Percentiles rank a stretch among this genome's conserved stretches.
These are phyloP conservation scores for Protosalanx chinensis DNA, from an alignment of 2,797 vertebrate species.

Conservation along the genomic window DNA sequence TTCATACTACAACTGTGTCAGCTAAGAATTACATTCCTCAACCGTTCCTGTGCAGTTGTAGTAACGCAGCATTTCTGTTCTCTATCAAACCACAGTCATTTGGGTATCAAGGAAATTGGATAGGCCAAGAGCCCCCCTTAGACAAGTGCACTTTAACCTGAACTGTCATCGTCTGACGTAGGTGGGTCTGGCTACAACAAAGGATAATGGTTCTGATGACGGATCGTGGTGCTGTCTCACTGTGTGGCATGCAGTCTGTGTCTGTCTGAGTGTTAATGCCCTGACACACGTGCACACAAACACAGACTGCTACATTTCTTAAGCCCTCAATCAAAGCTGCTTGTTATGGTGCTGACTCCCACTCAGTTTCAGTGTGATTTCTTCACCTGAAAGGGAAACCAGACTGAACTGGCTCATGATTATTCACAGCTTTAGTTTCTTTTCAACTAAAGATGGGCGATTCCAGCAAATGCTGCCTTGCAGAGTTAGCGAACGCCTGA, in stretches of 20 bases:
- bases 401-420: conserved; percentile 38
- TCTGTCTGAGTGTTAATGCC: conserved; percentile 53
- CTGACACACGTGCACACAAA: conserved; percentile 37
- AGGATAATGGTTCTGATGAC: conserved; percentile 81
- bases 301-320: conserved; percentile 44
- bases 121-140: conserved; percentile 59
- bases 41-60: conserved; percentile 40
- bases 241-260: conserved; percentile 71
- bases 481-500: conserved; percentile 28
- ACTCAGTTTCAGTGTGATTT: conserved; percentile 58
- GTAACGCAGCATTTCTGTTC: conserved; percentile 49
- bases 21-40: background rate
- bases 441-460: conserved; percentile 4
- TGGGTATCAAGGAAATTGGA: conserved; percentile 66
- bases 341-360: conserved; percentile 56
- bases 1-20: no score
- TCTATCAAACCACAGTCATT: conserved; percentile 62
- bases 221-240: conserved; percentile 66
- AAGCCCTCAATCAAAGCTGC: conserved; percentile 62
- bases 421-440: conserved; percentile 39
- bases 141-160: conserved; percentile 77
- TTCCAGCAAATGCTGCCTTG: conserved; percentile 38
- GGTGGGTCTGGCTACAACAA: conserved; percentile 75
- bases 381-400: conserved; percentile 41
- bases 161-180: conserved; percentile 81